Conservation (phyloP, 2,888 invertebrate genomes). For the Acronicta psi region DNA sequence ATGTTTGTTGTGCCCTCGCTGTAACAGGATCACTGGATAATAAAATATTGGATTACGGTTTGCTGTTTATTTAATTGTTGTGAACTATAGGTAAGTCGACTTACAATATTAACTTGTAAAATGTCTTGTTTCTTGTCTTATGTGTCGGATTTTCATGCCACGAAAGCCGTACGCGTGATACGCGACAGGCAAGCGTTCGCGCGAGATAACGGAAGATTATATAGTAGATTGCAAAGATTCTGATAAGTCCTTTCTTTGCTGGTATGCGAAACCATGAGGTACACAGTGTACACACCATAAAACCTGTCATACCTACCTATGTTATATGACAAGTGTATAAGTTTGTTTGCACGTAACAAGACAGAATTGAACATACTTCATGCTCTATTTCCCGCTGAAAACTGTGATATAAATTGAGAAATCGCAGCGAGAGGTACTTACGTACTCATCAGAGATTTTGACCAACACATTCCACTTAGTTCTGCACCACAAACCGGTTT, state of each 20-base stretch:
- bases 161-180: conserved; percentile 75
- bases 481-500: conserved; percentile 36
- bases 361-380: conserved; percentile 62
- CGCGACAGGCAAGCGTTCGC: conserved; percentile 64
- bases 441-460: conserved; percentile 58
- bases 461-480: conserved; percentile 52
- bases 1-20: conserved; percentile 85
- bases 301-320: conserved; percentile 23
- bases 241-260: conserved; percentile 75
- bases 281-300: conserved; percentile 38
- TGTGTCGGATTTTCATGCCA: conserved; percentile 71
- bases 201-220: conserved; percentile 85
- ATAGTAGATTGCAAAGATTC: conserved; percentile 78
- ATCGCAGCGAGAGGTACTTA: conserved; percentile 73
- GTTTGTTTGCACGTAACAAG: conserved; percentile 41
- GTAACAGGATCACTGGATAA: conserved; percentile 86
- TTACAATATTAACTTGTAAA: conserved; percentile 29
- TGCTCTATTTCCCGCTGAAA: conserved; percentile 75
- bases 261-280: conserved; percentile 39
- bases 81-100: conserved; percentile 79
- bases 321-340: conserved; percentile 16
- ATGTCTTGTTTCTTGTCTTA: conserved; percentile 30
- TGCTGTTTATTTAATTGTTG: conserved; percentile 80
- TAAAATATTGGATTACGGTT: conserved; percentile 86
- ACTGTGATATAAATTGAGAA: conserved; percentile 70